Conservation (phyloP, 2,888 invertebrate genomes). For the Calliphora vomitoria region DNA sequence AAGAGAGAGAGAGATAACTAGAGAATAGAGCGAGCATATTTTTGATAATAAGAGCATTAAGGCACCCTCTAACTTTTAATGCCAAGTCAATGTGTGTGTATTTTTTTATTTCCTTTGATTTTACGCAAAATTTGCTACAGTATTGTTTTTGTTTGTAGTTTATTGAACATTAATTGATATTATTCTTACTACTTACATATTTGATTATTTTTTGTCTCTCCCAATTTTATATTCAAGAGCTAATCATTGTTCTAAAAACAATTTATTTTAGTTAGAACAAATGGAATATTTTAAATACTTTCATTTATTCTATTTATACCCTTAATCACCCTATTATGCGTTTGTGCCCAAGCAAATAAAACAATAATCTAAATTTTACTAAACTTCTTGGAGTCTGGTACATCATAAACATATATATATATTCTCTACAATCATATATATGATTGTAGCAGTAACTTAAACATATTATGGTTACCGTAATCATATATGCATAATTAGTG, state of each 20-base stretch:
- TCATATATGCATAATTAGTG: too few relatives aligned
- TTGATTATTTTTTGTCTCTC: background rate
- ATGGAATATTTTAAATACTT: background rate
- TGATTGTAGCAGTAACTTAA: too few relatives aligned
- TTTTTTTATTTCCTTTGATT: conserved; percentile 43
- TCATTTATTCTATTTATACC: background rate
- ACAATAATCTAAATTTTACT: too few relatives aligned
- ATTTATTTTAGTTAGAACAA: conserved; percentile 4
- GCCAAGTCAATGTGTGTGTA: background rate
- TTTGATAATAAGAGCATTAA: conserved; percentile 5
- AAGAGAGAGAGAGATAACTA: background rate
- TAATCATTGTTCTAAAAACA: conserved; percentile 16
- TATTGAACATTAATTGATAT: conserved; percentile 37
- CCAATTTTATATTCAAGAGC: background rate
- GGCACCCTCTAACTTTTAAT: background rate
- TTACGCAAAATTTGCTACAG: conserved; percentile 16
- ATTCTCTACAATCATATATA: too few relatives aligned
- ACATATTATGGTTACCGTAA: too few relatives aligned
- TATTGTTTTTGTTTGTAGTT: background rate
- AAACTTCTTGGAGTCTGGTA: too few relatives aligned
- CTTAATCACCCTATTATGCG: background rate
- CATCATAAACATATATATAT: too few relatives aligned
- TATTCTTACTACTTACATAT: conserved; percentile 10
- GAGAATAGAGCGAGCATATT: background rate
- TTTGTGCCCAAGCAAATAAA: background rate